A percentile compares a stretch with the other conserved stretches of the same genome.
These are phyloP conservation scores for Gobiocypris rarus DNA, from an alignment of 2,113 vertebrate species.

Conservation along the genomic window DNA sequence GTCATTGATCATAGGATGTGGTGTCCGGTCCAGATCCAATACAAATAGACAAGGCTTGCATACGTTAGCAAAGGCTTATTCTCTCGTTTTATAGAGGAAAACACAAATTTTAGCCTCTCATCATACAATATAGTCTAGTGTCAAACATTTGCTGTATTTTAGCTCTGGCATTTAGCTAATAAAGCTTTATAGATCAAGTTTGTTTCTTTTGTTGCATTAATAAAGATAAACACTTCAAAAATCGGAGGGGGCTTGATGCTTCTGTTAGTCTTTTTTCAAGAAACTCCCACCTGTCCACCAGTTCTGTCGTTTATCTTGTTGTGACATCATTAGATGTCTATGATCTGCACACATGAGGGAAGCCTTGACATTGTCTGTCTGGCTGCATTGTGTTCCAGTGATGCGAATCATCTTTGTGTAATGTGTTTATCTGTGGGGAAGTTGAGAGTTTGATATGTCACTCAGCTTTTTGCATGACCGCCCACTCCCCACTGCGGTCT, in stretches of 20 bases:
- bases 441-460: conserved; percentile 35
- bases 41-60: conserved; percentile 21
- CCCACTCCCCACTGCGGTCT: conserved; percentile 25
- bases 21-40: conserved; percentile 22
- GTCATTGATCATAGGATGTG: conserved; percentile 55
- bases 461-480: conserved; percentile 11
- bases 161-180: conserved; percentile 9
- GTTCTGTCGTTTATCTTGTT: background rate
- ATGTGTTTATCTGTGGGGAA: conserved; percentile 29
- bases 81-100: conserved; percentile 12
- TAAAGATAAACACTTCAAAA: background rate
- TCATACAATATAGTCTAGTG: conserved; percentile 6
- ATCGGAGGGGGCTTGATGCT: background rate
- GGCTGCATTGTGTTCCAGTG: conserved; percentile 30
- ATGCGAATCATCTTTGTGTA: conserved; percentile 13
- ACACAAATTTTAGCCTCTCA: conserved; percentile 25
- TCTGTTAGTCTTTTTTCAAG: background rate
- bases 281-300: background rate
- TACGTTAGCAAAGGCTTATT: conserved; percentile 29
- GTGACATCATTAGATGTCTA: conserved; percentile 7
- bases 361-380: conserved; percentile 23
- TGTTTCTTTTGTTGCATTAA: too few relatives aligned
- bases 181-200: too few relatives aligned
- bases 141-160: conserved; percentile 25
- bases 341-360: background rate